Percentiles rank a stretch among this genome's conserved stretches.
These are phyloP conservation scores for Urocolius indicus DNA, from an alignment of 2,113 vertebrate genomes.

Conservation along the genomic window DNA sequence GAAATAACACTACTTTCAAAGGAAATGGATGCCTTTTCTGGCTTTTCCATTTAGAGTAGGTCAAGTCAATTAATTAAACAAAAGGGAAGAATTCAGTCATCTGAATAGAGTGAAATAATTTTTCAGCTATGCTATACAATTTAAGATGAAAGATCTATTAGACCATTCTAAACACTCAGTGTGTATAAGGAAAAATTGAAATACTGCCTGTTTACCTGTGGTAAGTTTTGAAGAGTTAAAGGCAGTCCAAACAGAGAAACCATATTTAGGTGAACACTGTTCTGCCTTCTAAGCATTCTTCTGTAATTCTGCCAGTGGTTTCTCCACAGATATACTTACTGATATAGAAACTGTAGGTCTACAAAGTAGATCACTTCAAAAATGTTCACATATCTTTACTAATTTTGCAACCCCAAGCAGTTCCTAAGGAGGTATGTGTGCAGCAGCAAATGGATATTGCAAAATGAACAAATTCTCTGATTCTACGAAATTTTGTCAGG, in stretches of 20 bases:
- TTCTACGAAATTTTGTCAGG: not conserved
- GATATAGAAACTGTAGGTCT: not conserved
- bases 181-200: not conserved
- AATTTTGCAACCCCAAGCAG: not conserved
- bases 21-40: not conserved
- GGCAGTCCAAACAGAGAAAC: not conserved
- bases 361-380: not conserved
- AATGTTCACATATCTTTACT: not conserved
- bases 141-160: not conserved
- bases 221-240: not conserved
- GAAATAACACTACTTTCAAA: not conserved
- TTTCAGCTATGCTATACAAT: not conserved
- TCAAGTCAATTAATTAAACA: not conserved
- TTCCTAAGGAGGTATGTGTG: not conserved
- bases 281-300: not conserved
- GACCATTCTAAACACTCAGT: not conserved
- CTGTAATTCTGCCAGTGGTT: not conserved
- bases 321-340: not conserved
- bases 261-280: not conserved
- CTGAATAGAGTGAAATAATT: not conserved
- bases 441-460: not conserved
- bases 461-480: not conserved
- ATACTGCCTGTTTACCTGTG: not conserved
- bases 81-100: not conserved
- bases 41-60: not conserved